Base-by-base conservation (phyloP, 2,888 invertebrate genomes). In the Latheticus oryzae region DNA sequence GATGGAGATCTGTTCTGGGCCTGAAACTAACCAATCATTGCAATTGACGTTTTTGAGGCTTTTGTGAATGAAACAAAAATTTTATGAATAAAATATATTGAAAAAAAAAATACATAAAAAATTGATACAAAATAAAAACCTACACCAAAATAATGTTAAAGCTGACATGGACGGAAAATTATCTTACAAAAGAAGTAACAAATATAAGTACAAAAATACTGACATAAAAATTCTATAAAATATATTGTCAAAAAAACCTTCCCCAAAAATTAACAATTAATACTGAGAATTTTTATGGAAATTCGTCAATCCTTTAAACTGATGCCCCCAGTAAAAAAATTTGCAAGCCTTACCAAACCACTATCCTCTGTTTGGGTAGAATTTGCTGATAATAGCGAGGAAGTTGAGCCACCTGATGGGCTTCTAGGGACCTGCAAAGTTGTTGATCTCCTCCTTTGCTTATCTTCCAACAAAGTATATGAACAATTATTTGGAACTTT, bases 401-500 rank as follows among this genome's bases (percentile, higher is more conserved):
- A 85, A 63, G 84, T 84, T 24, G 90, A 90, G 54, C 87, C 85
- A 66, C 89, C 88, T 60, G 91, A 90, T 7, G 92, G 90, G 64
- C 90, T 88, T 74, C 90, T 85, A 30, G 85, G 82, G 50, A 83
- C 80, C 63, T 80, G 80, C 11, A 83, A 75, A 73, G 81, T 74
- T 73, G 81, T 71, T 24, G 81, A 79, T 65, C 80, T 78, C 30
- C 80, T 73, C 21, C 81, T 66, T 16, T 58, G 58, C 30, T 74
- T 75, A 50, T 75, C 76, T 58, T 73, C 66, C 28, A 81, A 73
- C 15, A 78, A 68, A 9, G 69, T 71, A 64, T 85, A 85, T 51
- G 88, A 87, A 82, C 99, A 99, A 83, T 99, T 97, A 77, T 97
- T 97, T 38, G 98, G 98, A 63, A 99, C 94, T 81, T 97, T 97